These are phyloP conservation scores for Aurelia aurita complex sp. Pacific DNA, from an alignment of 30 jellyfish, hydroid and myxozoan species.

Conservation along the genomic window DNA sequence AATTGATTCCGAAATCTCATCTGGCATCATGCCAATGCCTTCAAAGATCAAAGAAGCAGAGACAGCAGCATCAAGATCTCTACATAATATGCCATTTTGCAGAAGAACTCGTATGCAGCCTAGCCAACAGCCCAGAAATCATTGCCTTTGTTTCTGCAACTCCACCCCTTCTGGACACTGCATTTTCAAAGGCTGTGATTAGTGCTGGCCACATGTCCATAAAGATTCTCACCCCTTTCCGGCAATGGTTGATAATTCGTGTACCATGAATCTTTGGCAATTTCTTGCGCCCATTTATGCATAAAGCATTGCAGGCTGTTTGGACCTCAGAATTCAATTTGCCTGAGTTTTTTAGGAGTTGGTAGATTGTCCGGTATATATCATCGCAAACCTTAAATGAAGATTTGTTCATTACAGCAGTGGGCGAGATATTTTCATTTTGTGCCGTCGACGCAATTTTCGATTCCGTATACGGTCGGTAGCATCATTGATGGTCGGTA, in stretches of 20 bases:
- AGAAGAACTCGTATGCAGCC: slow-evolving; percentile 1
- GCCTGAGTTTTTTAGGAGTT: slow-evolving; percentile 21
- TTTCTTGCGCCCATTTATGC: not conserved
- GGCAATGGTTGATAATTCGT: slow-evolving; percentile 30
- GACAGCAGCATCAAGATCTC: slow-evolving; percentile 22
- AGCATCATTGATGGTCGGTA: not conserved
- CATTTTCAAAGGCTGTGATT: slow-evolving; percentile 32
- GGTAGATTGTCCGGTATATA: slow-evolving; percentile 19
- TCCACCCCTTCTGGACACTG: slow-evolving; percentile 23
- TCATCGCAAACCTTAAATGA: slow-evolving; percentile 40
- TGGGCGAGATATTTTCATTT: too few species aligned
- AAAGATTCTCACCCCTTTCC: slow-evolving; percentile 17
- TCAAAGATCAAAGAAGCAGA: slow-evolving; percentile 44
- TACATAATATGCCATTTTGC: not conserved
- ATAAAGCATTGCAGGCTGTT: slow-evolving; percentile 46
- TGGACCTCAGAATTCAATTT: slow-evolving; percentile 1
- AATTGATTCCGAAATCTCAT: slow-evolving; percentile 7
- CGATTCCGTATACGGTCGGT: slow-evolving; percentile 10
- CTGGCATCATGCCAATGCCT: slow-evolving; percentile 27
- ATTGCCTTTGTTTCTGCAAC: slow-evolving; percentile 10
- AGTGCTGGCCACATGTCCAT: slow-evolving; percentile 49
- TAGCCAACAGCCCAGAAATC: slow-evolving; percentile 24
- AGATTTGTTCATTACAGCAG: slow-evolving; percentile 2
- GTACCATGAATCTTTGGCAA: slow-evolving; percentile 30
- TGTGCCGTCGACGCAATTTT: not conserved